Percentiles rank a stretch among this genome's conserved stretches.
These are phyloP conservation scores for Nixonia krombeini DNA, from an alignment of 1,140 invertebrate genomes.

Conservation along the genomic window DNA sequence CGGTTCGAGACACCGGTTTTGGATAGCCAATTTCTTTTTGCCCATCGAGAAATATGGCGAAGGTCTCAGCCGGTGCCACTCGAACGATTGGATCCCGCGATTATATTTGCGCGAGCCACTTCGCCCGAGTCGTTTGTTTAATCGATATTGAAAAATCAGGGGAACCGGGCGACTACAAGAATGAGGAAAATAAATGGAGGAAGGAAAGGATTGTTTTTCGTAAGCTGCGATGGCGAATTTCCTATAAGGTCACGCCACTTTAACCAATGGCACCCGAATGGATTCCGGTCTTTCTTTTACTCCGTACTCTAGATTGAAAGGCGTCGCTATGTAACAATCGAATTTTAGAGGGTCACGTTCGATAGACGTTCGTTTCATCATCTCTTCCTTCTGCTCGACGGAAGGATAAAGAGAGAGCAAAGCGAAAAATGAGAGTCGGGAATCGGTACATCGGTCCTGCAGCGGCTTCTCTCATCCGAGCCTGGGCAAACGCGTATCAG, in stretches of 20 bases:
- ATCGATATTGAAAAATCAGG: background rate
- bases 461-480: too few species aligned
- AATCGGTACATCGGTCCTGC: background rate
- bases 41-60: background rate
- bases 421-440: background rate
- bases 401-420: background rate
- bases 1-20: too few species aligned
- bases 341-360: background rate
- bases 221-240: background rate
- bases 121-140: background rate
- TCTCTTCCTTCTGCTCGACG: background rate
- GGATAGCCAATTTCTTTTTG: too few species aligned
- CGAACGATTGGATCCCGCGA: background rate
- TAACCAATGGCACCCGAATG: background rate
- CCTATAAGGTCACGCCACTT: background rate
- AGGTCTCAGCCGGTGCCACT: background rate
- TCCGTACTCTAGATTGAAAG: background rate
- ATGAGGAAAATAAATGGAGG: background rate
- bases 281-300: background rate
- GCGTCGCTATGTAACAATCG: background rate
- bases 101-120: conserved; percentile 6
- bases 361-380: background rate
- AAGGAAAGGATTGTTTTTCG: background rate
- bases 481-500: too few species aligned
- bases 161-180: background rate